A percentile compares a stretch with the other conserved stretches of the same genome.
Conservation (phyloP, 2,888 invertebrate genomes). For the Nomada ruficornis region DNA sequence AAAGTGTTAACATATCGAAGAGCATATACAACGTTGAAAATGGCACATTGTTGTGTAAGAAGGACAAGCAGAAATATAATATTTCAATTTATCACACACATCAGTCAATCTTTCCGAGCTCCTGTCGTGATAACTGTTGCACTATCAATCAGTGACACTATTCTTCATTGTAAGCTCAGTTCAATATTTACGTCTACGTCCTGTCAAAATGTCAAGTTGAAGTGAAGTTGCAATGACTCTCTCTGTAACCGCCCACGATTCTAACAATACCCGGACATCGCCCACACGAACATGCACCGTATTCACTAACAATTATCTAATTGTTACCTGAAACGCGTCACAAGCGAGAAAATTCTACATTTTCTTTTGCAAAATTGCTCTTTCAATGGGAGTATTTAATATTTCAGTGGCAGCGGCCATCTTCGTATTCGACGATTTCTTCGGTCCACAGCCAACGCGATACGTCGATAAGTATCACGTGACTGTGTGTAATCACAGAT, state of each 20-base stretch:
- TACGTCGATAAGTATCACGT: slow-evolving; percentile 80
- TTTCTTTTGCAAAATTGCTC: slow-evolving; percentile 72
- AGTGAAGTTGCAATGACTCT: slow-evolving; percentile 38
- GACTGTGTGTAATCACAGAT: slow-evolving; percentile 54
- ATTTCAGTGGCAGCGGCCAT: slow-evolving; percentile 79
- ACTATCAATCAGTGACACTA: slow-evolving; percentile 56
- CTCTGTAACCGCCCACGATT: slow-evolving; percentile 68
- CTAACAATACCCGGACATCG: background rate
- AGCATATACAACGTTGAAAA: slow-evolving; percentile 61
- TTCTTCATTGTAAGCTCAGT: slow-evolving; percentile 48
- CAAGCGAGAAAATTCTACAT: slow-evolving; percentile 75
- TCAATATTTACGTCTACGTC: slow-evolving; percentile 76
- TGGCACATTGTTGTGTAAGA: slow-evolving; percentile 56
- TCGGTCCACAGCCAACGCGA: slow-evolving; percentile 70
- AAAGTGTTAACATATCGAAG: slow-evolving; percentile 54
- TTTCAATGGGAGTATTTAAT: slow-evolving; percentile 71
- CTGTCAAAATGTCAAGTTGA: slow-evolving; percentile 74
- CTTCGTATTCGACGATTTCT: slow-evolving; percentile 72
- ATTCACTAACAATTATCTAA: slow-evolving; percentile 24
- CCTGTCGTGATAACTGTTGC: slow-evolving; percentile 26
- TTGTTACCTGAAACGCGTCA: slow-evolving; percentile 75
- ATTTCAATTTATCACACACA: slow-evolving; percentile 22
- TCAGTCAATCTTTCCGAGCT: slow-evolving; percentile 18
- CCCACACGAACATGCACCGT: background rate
- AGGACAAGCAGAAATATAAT: slow-evolving; percentile 24